phyloP scores from a whole-genome alignment of 2,797 vertebrate genomes.

The Tenualosa ilisha region DNA sequence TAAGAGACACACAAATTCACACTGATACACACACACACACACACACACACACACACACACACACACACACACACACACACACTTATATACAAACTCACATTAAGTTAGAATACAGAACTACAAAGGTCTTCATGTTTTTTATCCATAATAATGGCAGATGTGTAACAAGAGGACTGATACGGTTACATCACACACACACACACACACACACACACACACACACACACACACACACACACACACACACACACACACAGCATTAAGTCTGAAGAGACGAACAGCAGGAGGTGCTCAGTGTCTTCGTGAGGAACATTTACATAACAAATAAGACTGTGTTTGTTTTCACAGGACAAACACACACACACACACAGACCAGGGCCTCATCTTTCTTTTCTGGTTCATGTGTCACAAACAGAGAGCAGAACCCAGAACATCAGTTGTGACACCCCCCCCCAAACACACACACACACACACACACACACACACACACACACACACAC shows the following conservation, averaged over 20 bases:
- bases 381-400: slow-evolving; percentile 32
- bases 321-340: not conserved
- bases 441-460: slow-evolving; percentile 39
- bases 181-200: not conserved
- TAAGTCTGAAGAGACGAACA: not conserved
- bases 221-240: not conserved
- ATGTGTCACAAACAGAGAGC: slow-evolving; percentile 43
- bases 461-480: no score
- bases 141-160: not conserved
- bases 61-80: not conserved
- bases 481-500: not conserved
- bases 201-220: not conserved
- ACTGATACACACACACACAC: not conserved
- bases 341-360: not conserved
- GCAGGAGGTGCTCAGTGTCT: slow-evolving; percentile 2
- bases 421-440: slow-evolving; percentile 48
- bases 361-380: not conserved
- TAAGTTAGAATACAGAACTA: not conserved
- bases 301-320: slow-evolving; percentile 1
- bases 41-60: not conserved
- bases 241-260: not conserved
- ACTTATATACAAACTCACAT: no score
- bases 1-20: not conserved
- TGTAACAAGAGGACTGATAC: no score
- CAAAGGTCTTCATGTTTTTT: no score